Base-by-base conservation (phyloP, 2,888 invertebrate species). In the Diaphora mendica region DNA sequence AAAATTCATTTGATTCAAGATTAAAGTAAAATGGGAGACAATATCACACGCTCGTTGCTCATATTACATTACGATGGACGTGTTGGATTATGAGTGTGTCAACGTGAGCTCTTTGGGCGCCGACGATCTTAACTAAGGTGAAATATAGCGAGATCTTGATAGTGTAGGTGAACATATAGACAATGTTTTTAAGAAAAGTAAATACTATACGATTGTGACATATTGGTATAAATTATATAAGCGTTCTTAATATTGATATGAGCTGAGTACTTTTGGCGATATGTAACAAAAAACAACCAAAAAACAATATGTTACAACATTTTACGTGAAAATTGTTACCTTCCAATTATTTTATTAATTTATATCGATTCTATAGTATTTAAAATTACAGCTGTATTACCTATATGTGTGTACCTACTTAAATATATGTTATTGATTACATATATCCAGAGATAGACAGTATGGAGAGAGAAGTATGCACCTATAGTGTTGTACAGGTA, bases 41-140 rank as follows among this genome's bases (percentile, higher is more conserved):
- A 77, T 85, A 77, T 82, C 73, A 73, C 74, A 72, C 73, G 73
- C 77, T 74, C 76, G 74, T 79, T 72, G 75, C 78, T 79, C 81
- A 82, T 85, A 84, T 85, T 79, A 81, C 83, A 83, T 82, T 80
- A 82, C 81, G 64, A 78, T 79, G 83, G 82, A 88, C 88, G 90
- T 90, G 89, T 87, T 84, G 86, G 84, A 83, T 86, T 84, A 83
- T 84, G 75, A 85, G 87, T 87, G 88, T 87, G 84, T 82, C 77
- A 79, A 90, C 88, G 87, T 88, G 89, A 86, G 85, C 79, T 80
- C 81, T 87, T 87, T 86, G 86, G 89, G 89, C 86, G 87, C 88
- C 87, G 87, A 85, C 88, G 81, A 82, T 82, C 79, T 78, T 78
- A 79, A 69, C 75, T 77, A 59, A 80, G 82, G 81, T 82, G 68